phyloP scores from a whole-genome alignment of 1,140 invertebrate species.

The Trichomalopsis sarcophagae region DNA sequence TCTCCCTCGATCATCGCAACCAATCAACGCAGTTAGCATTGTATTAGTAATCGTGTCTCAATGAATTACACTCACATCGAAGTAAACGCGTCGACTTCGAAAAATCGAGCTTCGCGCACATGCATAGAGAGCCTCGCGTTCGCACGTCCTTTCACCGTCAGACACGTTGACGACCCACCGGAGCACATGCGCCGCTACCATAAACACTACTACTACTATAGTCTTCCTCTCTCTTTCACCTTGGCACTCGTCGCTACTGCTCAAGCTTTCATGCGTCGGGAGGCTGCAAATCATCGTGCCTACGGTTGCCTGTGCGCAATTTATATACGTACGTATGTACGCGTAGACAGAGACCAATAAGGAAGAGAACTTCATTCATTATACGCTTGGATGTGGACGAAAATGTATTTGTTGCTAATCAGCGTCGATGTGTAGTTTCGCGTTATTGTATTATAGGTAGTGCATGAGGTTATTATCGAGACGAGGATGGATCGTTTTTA shows the following conservation, averaged over 20 bases:
- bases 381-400: background rate
- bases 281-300: background rate
- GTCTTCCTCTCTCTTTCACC: conserved; percentile 58
- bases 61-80: background rate
- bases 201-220: background rate
- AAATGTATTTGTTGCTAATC: background rate
- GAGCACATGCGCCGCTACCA: background rate
- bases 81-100: background rate
- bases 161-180: conserved; percentile 45
- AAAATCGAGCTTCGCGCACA: background rate
- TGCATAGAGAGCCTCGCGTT: background rate
- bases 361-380: background rate
- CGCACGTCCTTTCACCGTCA: conserved; percentile 65
- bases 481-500: too few relatives aligned
- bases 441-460: too few relatives aligned
- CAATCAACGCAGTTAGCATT: background rate
- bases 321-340: background rate
- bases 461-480: too few relatives aligned
- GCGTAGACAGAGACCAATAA: background rate
- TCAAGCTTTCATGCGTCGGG: conserved; percentile 58
- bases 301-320: background rate
- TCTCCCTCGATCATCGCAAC: too few relatives aligned
- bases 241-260: conserved; percentile 34
- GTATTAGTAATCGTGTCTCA: background rate
- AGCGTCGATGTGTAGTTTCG: background rate